Percentiles rank a stretch among this genome's conserved stretches.
Conservation (phyloP, 2,113 vertebrate genomes). For the Sander lucioperca region DNA sequence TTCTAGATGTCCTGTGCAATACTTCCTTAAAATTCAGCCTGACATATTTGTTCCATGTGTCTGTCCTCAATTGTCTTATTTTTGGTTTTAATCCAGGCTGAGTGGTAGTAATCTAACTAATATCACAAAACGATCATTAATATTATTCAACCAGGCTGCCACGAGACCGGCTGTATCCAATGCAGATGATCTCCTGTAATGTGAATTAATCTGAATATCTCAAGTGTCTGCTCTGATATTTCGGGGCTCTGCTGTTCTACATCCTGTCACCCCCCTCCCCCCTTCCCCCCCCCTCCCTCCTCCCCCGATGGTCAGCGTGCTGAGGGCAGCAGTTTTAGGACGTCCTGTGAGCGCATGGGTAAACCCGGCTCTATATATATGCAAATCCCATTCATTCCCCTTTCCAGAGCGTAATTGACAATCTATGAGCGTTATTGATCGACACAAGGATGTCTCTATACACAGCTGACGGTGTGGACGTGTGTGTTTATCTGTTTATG, state of each 20-base stretch:
- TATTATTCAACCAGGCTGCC: background rate
- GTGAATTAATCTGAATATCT: constrained; percentile 22
- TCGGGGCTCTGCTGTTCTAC: constrained; percentile 3
- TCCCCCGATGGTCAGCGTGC: constrained; percentile 57
- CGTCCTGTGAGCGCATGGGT: constrained; percentile 78
- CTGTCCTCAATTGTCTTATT: background rate
- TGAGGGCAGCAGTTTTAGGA: constrained; percentile 82
- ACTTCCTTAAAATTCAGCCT: background rate
- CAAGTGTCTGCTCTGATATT: constrained; percentile 36
- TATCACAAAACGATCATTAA: background rate
- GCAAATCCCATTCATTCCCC: constrained; percentile 83
- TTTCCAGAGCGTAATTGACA: constrained; percentile 74
- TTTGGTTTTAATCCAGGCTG: background rate
- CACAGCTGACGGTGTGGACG: constrained; percentile 43
- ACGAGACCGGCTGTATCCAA: background rate
- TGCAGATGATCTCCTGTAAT: constrained; percentile 3
- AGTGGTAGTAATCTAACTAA: background rate
- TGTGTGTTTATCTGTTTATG: constrained; percentile 59
- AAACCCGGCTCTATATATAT: constrained; percentile 83
- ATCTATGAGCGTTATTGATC: constrained; percentile 85
- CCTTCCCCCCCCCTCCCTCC: background rate
- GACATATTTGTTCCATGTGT: background rate
- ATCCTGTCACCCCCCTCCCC: background rate
- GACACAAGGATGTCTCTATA: constrained; percentile 72
- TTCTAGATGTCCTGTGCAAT: background rate